Evolutionary conservation across 2,888 invertebrate species (phyloP).

Genomic region (Cylindroiulus punctatus): DNA sequence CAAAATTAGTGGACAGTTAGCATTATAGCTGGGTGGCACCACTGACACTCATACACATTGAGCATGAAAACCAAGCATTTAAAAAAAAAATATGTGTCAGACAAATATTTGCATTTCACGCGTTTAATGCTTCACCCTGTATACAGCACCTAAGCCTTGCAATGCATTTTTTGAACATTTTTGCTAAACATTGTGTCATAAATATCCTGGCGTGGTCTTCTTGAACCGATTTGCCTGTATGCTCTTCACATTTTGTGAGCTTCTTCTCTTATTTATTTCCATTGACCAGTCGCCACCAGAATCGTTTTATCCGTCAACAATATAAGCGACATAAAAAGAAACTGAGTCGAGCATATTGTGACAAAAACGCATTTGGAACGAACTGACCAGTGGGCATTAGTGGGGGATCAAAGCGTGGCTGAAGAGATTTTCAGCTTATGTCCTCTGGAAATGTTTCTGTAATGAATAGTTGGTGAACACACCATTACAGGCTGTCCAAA

Average conservation of each 20-base stretch:
- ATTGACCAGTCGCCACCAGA: background rate
- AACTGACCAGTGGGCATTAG: conserved; percentile 27
- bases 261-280: background rate
- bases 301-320: conserved; percentile 5
- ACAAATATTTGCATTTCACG: too few species aligned
- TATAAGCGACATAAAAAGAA: background rate
- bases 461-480: conserved; percentile 9
- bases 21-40: too few species aligned
- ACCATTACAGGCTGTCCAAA: too few species aligned
- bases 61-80: too few species aligned
- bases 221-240: background rate
- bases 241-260: background rate
- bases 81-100: too few species aligned
- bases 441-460: background rate
- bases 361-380: background rate
- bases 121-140: too few species aligned
- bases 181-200: too few species aligned
- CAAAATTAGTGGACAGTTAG: too few species aligned
- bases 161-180: too few species aligned
- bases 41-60: too few species aligned
- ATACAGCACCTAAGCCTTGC: too few species aligned
- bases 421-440: conserved; percentile 26
- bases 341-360: background rate
- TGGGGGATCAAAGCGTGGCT: conserved; percentile 4
- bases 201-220: background rate